These are phyloP conservation scores for Leucosticte australis DNA, from an alignment of 2,113 vertebrate species.

Conservation along the genomic window DNA sequence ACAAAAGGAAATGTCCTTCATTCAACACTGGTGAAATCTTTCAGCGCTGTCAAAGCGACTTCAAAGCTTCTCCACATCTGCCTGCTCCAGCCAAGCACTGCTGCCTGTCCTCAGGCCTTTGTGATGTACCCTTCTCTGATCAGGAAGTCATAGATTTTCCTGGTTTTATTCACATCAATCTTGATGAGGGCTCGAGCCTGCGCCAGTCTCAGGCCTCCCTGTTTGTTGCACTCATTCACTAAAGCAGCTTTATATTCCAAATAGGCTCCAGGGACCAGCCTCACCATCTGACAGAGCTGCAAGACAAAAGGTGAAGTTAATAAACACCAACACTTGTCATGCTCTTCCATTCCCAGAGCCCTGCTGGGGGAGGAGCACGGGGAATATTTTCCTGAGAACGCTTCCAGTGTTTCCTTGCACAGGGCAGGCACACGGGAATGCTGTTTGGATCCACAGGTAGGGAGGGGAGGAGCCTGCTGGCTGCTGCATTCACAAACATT, in stretches of 20 bases:
- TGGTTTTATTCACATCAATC: slow-evolving; percentile 99
- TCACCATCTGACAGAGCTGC: slow-evolving; percentile 96
- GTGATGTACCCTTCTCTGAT: slow-evolving; percentile 96
- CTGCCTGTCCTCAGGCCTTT: slow-evolving; percentile 79
- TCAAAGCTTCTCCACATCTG: neutral
- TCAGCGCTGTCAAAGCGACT: neutral
- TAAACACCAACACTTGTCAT: slow-evolving; percentile 26
- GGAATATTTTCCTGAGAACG: neutral
- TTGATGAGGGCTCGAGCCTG: slow-evolving; percentile 97
- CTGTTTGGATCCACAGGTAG: slow-evolving; percentile 52
- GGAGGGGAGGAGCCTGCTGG: slow-evolving; percentile 40
- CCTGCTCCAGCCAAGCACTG: neutral
- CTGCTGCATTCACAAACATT: slow-evolving; percentile 27
- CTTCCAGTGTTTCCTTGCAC: neutral
- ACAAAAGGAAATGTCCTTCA: slow-evolving; percentile 42
- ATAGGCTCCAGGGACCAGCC: slow-evolving; percentile 96
- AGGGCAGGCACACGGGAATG: neutral
- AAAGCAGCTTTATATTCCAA: slow-evolving; percentile 97
- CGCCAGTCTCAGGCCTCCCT: slow-evolving; percentile 92
- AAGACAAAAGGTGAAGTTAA: slow-evolving; percentile 69
- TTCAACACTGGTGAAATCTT: slow-evolving; percentile 17
- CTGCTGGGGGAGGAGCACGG: neutral
- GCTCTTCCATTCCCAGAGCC: neutral
- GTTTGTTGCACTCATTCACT: slow-evolving; percentile 92
- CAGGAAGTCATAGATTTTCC: slow-evolving; percentile 98